A percentile compares a stretch with the other conserved stretches of the same genome.
These are phyloP conservation scores for Marmota flaviventris DNA, from an alignment of 2,113 vertebrate species.

Conservation along the genomic window DNA sequence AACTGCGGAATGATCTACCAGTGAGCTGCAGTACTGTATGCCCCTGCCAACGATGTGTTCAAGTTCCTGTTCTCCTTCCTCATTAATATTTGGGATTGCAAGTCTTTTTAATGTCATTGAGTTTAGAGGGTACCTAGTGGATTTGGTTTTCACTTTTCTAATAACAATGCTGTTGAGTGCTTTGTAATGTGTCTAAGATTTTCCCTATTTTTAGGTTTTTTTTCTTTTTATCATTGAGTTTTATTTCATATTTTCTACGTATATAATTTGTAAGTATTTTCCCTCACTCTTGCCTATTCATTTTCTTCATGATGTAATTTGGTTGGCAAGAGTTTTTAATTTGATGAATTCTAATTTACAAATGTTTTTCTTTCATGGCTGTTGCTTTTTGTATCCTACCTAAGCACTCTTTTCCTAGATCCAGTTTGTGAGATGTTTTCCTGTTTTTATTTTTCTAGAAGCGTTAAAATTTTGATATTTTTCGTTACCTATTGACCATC, in stretches of 20 bases:
- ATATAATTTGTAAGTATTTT: neutral
- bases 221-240: neutral
- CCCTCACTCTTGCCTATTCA: neutral
- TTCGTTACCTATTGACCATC: neutral
- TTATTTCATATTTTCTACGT: neutral
- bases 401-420: neutral
- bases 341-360: neutral
- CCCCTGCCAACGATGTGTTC: neutral
- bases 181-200: neutral
- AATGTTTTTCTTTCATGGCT: neutral
- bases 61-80: neutral
- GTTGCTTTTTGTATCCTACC: neutral
- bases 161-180: neutral
- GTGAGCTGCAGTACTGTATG: too few species aligned
- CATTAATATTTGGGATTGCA: neutral
- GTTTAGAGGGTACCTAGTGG: neutral
- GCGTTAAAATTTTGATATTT: neutral
- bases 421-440: neutral
- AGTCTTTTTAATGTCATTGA: neutral
- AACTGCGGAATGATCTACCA: neutral
- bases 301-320: neutral
- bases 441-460: neutral
- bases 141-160: neutral
- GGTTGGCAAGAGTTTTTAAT: neutral
- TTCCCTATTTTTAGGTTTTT: neutral